Evolutionary conservation across 2,888 invertebrate species (phyloP), one percentile per base, ranked within the genome.

Genomic region (Leptinotarsa haldemani): DNA sequence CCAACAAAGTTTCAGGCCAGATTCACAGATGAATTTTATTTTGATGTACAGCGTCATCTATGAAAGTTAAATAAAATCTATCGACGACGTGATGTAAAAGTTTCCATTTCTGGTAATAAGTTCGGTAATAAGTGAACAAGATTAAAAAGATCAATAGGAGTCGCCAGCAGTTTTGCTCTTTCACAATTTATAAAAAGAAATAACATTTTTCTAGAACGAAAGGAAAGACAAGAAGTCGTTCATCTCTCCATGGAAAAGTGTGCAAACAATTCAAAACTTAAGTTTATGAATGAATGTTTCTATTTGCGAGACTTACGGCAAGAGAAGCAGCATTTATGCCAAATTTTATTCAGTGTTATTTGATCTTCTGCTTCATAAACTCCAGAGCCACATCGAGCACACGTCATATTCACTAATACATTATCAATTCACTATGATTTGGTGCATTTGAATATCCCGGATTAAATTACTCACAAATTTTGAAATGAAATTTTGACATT

Each of bases 271-370:
- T 40, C 30, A 40, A 40, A 40, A 40, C 2, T 7, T 61, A 9
- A 50, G 4, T 50, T 4, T n/a, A 50, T 50, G 16, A 50, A 50
- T 50, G 15, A 4, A 50, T n/a, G 15, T 50, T 50, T 50, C 50
- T 15, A 50, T 50, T 4, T 20, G 1, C 40, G 40, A 20, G 56
- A 83, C 84, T 83, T 79, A 84, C 84, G 79, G 71, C 83, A 84
- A 58, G 80, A 79, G 73, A 84, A 84, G 73, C 84, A 84, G 64
- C 80, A 78, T 68, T 81, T 83, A 65, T 84, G 83, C 84, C 83
- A 84, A 46, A 83, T 79, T 80, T 84, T 83, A 72, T 83, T 84
- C 73, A 84, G 65, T 18, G 81, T 78, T 69, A 83, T 81, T 76
- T 81, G 81, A 65, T 83, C 82, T 70, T 82, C 81, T 2, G 82